These are phyloP conservation scores for Arvicanthis niloticus DNA, from an alignment of 2,113 vertebrate genomes.

Conservation along the genomic window DNA sequence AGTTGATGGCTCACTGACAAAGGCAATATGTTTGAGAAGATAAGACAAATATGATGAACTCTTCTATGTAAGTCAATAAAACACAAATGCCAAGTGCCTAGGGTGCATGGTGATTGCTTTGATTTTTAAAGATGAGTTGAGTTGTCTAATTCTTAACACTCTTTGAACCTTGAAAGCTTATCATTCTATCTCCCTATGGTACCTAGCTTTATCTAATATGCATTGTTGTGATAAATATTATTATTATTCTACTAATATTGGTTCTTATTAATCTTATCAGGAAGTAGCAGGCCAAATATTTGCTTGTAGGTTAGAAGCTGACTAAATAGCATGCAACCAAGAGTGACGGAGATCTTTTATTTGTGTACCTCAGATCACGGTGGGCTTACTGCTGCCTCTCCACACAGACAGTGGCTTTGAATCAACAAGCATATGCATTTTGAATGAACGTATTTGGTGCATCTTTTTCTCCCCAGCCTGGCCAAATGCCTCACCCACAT, in stretches of 20 bases:
- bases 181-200: conserved; percentile 3
- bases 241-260: not conserved
- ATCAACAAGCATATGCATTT: not conserved
- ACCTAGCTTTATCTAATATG: not conserved
- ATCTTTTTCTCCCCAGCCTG: not conserved
- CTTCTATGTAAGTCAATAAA: not conserved
- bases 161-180: not conserved
- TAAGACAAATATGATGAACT: not conserved
- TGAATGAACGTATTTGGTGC: not conserved
- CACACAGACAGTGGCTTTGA: not conserved
- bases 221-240: not conserved
- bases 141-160: not conserved
- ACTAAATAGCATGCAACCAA: not conserved
- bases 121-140: not conserved
- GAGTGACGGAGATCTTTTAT: not conserved
- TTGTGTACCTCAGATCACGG: not conserved
- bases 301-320: not conserved
- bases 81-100: not conserved
- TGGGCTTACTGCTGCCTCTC: not conserved
- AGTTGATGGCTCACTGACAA: not conserved
- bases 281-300: conserved; percentile 4
- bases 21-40: not conserved
- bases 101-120: not conserved
- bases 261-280: not conserved
- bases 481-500: not conserved